Percentiles rank a stretch among this genome's conserved stretches.
These are phyloP conservation scores for Galeopterus variegatus DNA, from an alignment of 2,113 vertebrate genomes.

Conservation along the genomic window DNA sequence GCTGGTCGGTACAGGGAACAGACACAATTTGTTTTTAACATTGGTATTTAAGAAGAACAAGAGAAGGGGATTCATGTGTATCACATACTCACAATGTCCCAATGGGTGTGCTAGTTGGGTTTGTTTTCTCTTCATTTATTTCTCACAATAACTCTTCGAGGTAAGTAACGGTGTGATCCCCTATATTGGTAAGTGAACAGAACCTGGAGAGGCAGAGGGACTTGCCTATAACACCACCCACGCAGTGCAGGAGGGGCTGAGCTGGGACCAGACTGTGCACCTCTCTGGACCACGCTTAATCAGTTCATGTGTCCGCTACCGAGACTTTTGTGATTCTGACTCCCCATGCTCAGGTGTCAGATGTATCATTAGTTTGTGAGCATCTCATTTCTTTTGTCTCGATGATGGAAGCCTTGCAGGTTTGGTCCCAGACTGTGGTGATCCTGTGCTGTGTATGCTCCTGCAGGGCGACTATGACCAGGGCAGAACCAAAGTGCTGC, in stretches of 20 bases:
- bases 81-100: neutral
- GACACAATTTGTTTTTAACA: neutral
- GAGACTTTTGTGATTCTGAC: neutral
- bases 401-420: neutral
- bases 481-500: constrained; percentile 93
- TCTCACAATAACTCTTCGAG: neutral
- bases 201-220: neutral
- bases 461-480: constrained; percentile 95
- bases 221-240: neutral
- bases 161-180: neutral
- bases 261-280: no score
- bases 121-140: neutral
- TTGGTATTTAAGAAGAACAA: neutral
- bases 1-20: no score
- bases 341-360: neutral
- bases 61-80: no score
- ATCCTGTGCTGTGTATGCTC: neutral
- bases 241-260: neutral
- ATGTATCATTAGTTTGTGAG: neutral
- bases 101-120: neutral
- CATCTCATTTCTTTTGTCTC: neutral
- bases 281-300: no score
- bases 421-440: rapidly evolving
- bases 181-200: neutral
- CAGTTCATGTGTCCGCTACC: no score